Conservation (phyloP, 2,113 vertebrate genomes). For the Vulpes lagopus region DNA sequence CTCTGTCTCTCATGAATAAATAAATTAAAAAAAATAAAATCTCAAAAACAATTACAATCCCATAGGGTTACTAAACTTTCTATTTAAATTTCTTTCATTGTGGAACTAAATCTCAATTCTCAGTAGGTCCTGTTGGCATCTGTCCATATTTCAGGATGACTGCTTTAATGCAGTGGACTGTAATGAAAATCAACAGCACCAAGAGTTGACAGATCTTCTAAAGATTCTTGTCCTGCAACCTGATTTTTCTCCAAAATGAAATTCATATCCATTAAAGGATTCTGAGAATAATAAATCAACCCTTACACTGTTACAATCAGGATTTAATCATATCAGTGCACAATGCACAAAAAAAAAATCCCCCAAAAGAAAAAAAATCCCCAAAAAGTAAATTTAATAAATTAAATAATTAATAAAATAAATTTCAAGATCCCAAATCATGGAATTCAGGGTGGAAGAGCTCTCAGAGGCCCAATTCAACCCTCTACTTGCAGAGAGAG, state of each 20-base stretch:
- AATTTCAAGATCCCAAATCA: not conserved
- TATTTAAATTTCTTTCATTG: conserved; percentile 15
- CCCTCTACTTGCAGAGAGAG: not conserved
- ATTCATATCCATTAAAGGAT: conserved; percentile 5
- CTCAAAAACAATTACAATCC: conserved; percentile 53
- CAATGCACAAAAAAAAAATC: not conserved
- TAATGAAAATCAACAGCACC: not conserved
- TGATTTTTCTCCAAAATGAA: conserved; percentile 66
- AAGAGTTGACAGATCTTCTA: not conserved
- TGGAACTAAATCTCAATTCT: not conserved
- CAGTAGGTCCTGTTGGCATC: conserved; percentile 19
- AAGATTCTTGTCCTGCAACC: conserved; percentile 41
- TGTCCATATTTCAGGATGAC: not conserved
- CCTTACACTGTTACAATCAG: conserved; percentile 23
- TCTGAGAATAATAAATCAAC: conserved; percentile 46
- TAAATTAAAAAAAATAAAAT: conserved; percentile 22
- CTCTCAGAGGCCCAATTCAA: not conserved
- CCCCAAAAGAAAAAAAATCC: not conserved
- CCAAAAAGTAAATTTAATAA: conserved; percentile 19
- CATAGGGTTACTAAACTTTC: conserved; percentile 56
- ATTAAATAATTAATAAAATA: too few relatives aligned
- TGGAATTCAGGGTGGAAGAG: not conserved
- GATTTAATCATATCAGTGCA: not conserved
- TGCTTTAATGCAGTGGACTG: not conserved
- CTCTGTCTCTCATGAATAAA: too few relatives aligned